These are phyloP conservation scores for Pristionchus arcanus DNA, from an alignment of 2,888 invertebrate species.

Conservation along the genomic window DNA sequence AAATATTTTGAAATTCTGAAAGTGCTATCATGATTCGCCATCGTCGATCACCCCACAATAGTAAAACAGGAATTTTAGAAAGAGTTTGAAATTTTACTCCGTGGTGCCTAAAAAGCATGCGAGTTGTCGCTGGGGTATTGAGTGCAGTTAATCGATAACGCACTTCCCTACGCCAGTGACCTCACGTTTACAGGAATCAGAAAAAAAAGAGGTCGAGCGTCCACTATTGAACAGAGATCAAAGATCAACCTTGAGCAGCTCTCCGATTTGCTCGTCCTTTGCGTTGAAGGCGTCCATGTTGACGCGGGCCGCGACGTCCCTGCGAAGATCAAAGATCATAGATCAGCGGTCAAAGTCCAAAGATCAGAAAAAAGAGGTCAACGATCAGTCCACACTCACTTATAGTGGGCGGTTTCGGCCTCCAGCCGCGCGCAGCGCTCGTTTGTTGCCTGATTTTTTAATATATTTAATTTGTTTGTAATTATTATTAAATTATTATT, in stretches of 20 bases:
- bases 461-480: background rate
- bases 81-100: too few relatives aligned
- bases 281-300: constrained; percentile 52
- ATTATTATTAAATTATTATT: background rate
- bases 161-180: too few relatives aligned
- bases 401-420: constrained; percentile 52
- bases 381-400: background rate
- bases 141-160: too few relatives aligned
- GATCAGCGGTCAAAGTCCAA: background rate
- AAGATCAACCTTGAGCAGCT: constrained; percentile 31
- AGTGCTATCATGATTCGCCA: too few relatives aligned
- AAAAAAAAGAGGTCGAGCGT: too few relatives aligned
- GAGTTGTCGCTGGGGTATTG: too few relatives aligned
- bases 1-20: too few relatives aligned
- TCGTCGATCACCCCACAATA: too few relatives aligned
- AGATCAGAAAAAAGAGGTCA: too few relatives aligned
- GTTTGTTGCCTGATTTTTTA: background rate
- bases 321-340: constrained; percentile 10
- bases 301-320: constrained; percentile 53
- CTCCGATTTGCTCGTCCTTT: constrained; percentile 23
- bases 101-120: too few relatives aligned
- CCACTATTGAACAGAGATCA: background rate
- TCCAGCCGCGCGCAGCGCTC: constrained; percentile 18
- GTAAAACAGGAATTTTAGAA: too few relatives aligned
- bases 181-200: too few relatives aligned